Evolutionary conservation across 2,113 vertebrate species (phyloP), one percentile per base, ranked within the genome.

Genomic region (Miniopterus natalensis): DNA sequence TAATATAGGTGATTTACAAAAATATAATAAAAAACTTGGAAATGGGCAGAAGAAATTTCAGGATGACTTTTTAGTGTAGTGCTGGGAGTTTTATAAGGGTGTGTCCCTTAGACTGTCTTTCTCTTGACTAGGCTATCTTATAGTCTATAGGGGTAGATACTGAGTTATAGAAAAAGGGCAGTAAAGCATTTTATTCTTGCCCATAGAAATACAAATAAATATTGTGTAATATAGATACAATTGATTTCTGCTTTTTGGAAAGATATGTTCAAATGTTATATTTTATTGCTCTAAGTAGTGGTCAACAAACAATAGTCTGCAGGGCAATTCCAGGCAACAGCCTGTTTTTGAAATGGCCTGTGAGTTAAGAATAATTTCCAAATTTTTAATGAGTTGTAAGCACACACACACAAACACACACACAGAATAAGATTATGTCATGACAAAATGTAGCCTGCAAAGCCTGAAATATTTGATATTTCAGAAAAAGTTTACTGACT

Each of bases 341-440:
- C 21, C 36, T 90, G 10, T 45, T 92, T 94, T 53, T 53, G 87
- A 85, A 86, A 65, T 87, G 61, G 2, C 6, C 23, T 77, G 25
- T 90, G 75, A 63, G 2, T 9, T 78, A 59, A 86, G 31, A 70
- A 73, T 71, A 7, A 2, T 55, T 68, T 96, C 47, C 85, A 61
- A 21, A 36, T 49, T 88, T 83, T 74, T 92, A 95, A 88, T 49
- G 73, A 68, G 10, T 51, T 92, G 6, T 51, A 78, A 65, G 86
- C 42, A 49, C 40, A 78, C 40, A 25, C 20, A 86, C 3, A 65
- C 40, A 68, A 3, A 45, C 8, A 36, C 20, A 68, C 20, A 80
- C 12, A 9, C 23, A 59, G 12, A 36, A 25, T 45, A 71, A 70
- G 27, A 75, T 36, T 45, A 15, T 68, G 13, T 83, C 4, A 68